Evolutionary conservation across 2,888 invertebrate genomes (phyloP), one percentile per base, ranked within the genome.

Genomic region (Metallyticus violacea): DNA sequence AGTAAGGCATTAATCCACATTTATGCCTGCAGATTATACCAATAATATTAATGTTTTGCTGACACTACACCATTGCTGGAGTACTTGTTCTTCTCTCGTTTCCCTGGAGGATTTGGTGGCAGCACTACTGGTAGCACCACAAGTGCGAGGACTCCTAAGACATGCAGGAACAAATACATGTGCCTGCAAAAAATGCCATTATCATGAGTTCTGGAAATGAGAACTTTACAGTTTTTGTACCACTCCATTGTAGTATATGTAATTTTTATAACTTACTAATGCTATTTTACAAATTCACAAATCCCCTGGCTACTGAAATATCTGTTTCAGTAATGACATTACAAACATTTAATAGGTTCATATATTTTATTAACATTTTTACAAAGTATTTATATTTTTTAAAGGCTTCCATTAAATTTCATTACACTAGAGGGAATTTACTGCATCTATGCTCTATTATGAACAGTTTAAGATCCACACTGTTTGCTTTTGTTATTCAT

Each of bases 131-230:
- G 92, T 88, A 91, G 90, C 86, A 91, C 87, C 84, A 91, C 87
- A 86, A 91, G 90, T 30, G 91, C 91, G 88, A 90, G 85, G 79
- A 91, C 86, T 82, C 90, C 92, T 85, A 90, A 89, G 85, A 92
- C 89, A 89, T 92, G 92, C 89, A 92, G 90, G 90, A 92, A 91
- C 92, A 92, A 91, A 90, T 91, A 92, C 91, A 92, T 91, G 89
- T 90, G 90, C 90, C 91, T 91, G 89, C 7, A 86, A 84, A 6
- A 85, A 62, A 81, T 7, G 30, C 7, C n/a, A 79, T 27, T 1
- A 26, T 62, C 3, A 4, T 15, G 9, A 15, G 7, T 62, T 62
- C 40, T 15, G 22, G 22, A 62, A 62, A 62, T 62, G 15, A 2
- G 2, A 62, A 15, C 9, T 62, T 62, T 62, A 62, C 1, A 62